Evolutionary conservation across 2,888 invertebrate species (phyloP).

Genomic region (Teleogryllus oceanicus): DNA sequence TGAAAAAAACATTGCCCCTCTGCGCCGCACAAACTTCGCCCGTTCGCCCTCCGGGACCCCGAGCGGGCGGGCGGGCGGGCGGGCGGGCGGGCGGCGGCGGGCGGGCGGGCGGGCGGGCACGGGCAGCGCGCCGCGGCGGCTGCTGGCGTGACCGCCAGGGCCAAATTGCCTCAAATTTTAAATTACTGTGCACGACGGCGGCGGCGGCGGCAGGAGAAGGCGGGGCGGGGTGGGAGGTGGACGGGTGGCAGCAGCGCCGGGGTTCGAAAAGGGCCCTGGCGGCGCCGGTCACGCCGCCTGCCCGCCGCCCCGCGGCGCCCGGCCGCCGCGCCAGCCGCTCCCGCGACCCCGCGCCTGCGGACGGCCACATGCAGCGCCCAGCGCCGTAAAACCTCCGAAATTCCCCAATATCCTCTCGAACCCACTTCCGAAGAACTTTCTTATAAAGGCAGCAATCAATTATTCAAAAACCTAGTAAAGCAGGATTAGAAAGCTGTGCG

Average conservation of each 20-base stretch:
- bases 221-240: not conserved
- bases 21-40: no score
- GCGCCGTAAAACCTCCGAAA: no score
- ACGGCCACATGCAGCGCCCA: no score
- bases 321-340: not conserved
- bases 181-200: not conserved
- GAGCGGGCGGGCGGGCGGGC: no score
- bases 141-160: not conserved
- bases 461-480: no score
- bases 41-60: no score
- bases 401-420: no score
- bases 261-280: not conserved
- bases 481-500: no score
- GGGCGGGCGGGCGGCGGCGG: not conserved
- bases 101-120: not conserved
- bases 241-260: not conserved
- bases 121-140: not conserved
- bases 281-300: slow-evolving; percentile 4
- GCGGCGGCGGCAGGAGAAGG: not conserved
- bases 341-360: no score
- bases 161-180: slow-evolving; percentile 12
- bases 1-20: no score
- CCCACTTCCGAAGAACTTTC: no score
- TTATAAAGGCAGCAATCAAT: no score
- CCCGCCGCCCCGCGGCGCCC: not conserved